Percentiles rank a stretch among this genome's conserved stretches.
These are phyloP conservation scores for Chionis minor DNA, from an alignment of 2,113 vertebrate genomes.

Conservation along the genomic window DNA sequence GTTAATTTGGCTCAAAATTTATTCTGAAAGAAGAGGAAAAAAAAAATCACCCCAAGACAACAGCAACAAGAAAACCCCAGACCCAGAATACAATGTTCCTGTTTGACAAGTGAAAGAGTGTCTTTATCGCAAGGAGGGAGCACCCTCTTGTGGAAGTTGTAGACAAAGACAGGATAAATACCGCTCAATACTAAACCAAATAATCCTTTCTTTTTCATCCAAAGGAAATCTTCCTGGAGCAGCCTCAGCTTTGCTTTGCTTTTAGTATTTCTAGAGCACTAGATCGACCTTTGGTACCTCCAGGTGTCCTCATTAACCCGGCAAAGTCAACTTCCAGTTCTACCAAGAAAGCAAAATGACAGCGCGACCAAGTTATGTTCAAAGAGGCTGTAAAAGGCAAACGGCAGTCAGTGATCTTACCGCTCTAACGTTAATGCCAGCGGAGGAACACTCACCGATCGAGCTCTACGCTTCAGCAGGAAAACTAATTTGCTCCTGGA, in stretches of 20 bases:
- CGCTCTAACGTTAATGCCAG: not conserved
- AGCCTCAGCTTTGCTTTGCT: not conserved
- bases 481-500: not conserved
- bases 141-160: slow-evolving; percentile 43
- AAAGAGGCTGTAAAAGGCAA: not conserved
- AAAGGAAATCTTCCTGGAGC: not conserved
- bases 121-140: not conserved
- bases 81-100: not conserved
- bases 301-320: not conserved
- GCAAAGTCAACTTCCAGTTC: not conserved
- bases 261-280: not conserved
- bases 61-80: not conserved
- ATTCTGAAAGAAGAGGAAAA: not conserved
- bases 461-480: not conserved
- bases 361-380: not conserved
- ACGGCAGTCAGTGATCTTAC: fast-evolving
- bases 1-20: not conserved
- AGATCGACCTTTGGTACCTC: not conserved
- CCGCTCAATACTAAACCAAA: fast-evolving
- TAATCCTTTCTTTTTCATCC: not conserved
- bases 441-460: not conserved
- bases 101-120: too few relatives aligned
- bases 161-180: not conserved
- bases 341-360: not conserved
- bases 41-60: not conserved